A percentile compares a stretch with the other conserved stretches of the same genome.
phyloP scores from a whole-genome alignment of 1,140 invertebrate genomes.

The Drosophila sp. region DNA sequence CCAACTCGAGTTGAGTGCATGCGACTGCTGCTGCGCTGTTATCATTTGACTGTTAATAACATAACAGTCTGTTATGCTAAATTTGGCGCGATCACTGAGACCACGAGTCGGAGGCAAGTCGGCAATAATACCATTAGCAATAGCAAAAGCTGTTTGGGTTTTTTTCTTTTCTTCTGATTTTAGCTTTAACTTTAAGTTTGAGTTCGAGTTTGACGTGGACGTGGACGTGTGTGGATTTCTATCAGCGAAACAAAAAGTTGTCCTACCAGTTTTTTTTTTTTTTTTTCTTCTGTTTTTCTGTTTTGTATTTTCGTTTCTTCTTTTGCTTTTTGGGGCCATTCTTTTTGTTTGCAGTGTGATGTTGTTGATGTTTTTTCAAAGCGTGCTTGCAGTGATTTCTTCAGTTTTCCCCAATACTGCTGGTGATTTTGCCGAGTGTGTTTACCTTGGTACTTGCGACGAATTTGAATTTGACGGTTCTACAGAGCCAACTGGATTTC shows the following conservation, averaged over 20 bases:
- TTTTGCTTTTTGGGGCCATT: conserved; percentile 57
- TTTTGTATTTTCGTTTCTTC: conserved; percentile 48
- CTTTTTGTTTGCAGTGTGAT: conserved; percentile 42
- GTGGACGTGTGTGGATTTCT: conserved; percentile 58
- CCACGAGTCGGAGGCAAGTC: conserved; percentile 7
- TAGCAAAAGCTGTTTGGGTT: conserved; percentile 10
- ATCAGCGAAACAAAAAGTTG: conserved; percentile 72
- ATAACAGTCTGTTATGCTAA: conserved; percentile 51
- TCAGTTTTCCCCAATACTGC: conserved; percentile 13
- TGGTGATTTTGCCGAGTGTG: conserved; percentile 20
- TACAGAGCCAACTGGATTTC: background rate
- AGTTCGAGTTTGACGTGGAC: conserved; percentile 51
- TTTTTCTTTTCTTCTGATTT: conserved; percentile 23
- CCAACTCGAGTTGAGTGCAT: conserved; percentile 9
- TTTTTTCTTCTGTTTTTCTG: too few species aligned
- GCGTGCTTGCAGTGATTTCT: conserved; percentile 21
- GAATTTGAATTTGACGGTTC: too few species aligned
- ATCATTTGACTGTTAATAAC: conserved; percentile 43
- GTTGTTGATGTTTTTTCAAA: conserved; percentile 13
- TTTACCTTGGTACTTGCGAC: conserved; percentile 45
- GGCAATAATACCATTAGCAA: conserved; percentile 33
- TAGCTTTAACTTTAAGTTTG: conserved; percentile 32
- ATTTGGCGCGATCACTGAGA: conserved; percentile 40
- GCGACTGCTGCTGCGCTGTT: conserved; percentile 18
- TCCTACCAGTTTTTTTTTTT: conserved; percentile 67